Evolutionary conservation across 2,113 vertebrate species (phyloP), one percentile per base, ranked within the genome.

Genomic region (Ondatra zibethicus): DNA sequence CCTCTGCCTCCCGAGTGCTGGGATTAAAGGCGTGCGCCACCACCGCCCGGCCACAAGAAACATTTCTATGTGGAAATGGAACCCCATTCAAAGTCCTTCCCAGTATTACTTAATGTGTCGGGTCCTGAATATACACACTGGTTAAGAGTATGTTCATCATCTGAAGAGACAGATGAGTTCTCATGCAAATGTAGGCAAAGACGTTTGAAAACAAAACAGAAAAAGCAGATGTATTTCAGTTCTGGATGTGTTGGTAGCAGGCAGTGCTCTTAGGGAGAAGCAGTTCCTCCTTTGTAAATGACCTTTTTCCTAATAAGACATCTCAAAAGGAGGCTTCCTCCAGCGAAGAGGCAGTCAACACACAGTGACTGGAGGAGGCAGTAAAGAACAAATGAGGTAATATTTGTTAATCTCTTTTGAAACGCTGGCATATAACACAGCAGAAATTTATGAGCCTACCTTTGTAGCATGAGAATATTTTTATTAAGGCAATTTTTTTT

Each of bases 391-490:
- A 96, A 92, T 68, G 65, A 97, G 94, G 77, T 89, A 92, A 96
- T 88, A 96, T 73, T 86, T 89, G 96, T 89, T 94, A 25, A 97
- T 94, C 81, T 96, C 82, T 98, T 96, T 77, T 88, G 86, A 94
- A 95, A 81, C 50, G n/a, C 68, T 93, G 82, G 95, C 70, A 97
- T 73, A 87, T 93, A 91, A 88, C 36, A 96, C 77, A 93, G 90
- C 52, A 96, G 58, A 97, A 84, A 97, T 96, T 96, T 96, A 96
- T 96, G 27, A 96, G 93, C 13, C 77, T 95, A 72, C 78, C 93
- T 97, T 97, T 95, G 91, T 36, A 78, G n/a, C 72, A 97, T 95
- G 61, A 97, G 93, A 97, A 93, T 97, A 96, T 96, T 97, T 97
- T 97, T 97, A 98, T 97, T 98, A 96, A 97, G 93, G 90, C 63